Percentiles rank a stretch among this genome's conserved stretches.
Conservation (phyloP, 2,888 invertebrate species). For the Keiferia lycopersicella region DNA sequence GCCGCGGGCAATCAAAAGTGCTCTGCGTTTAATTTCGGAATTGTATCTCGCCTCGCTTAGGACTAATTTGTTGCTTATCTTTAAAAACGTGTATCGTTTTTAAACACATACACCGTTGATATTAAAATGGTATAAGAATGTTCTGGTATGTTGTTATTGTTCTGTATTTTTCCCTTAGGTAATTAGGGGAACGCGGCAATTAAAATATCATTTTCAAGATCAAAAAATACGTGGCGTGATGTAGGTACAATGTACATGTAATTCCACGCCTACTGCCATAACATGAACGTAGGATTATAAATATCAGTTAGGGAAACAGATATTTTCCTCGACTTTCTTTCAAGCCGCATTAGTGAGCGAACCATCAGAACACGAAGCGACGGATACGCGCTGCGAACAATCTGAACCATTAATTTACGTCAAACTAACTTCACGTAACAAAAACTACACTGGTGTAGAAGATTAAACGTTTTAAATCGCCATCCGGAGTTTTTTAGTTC, state of each 20-base stretch:
- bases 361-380: neutral
- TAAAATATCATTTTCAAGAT: constrained; percentile 19
- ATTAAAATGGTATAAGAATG: constrained; percentile 4
- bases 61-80: constrained; percentile 10
- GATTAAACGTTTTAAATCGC: constrained; percentile 40
- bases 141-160: constrained; percentile 14
- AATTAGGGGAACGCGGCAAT: constrained; percentile 16
- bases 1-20: neutral
- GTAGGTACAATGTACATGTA: neutral
- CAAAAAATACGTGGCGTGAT: neutral
- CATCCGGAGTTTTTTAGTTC: constrained; percentile 44
- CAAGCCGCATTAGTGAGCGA: neutral
- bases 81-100: neutral
- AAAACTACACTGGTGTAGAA: constrained; percentile 21
- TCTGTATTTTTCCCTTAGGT: constrained; percentile 15
- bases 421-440: constrained; percentile 1
- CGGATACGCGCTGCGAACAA: constrained; percentile 17
- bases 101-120: neutral
- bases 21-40: neutral
- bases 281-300: constrained; percentile 6
- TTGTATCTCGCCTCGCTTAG: neutral
- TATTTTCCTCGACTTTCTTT: constrained; percentile 9
- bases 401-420: constrained; percentile 25
- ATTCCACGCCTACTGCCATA: neutral
- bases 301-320: constrained; percentile 12